phyloP scores from a whole-genome alignment of 1,140 invertebrate genomes.

The Scylla paramamosain region DNA sequence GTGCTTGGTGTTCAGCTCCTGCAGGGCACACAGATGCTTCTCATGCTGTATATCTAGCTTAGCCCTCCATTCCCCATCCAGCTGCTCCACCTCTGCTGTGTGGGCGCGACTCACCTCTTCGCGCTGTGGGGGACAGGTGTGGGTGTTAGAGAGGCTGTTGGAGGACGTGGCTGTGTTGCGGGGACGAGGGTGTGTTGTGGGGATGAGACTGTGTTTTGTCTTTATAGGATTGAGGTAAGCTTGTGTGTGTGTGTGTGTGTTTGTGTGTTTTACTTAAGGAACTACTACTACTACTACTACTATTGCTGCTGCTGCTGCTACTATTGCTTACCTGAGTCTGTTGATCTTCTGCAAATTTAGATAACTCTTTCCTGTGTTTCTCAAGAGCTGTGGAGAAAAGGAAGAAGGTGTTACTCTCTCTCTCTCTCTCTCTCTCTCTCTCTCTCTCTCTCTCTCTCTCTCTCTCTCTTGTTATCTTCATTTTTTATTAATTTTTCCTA shows the following conservation, averaged over 20 bases:
- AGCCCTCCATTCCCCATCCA: slow-evolving; percentile 64
- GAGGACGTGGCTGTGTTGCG: no score
- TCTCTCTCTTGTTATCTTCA: not conserved
- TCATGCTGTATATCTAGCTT: slow-evolving; percentile 67
- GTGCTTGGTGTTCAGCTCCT: slow-evolving; percentile 65
- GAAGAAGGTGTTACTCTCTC: not conserved
- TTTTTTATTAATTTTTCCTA: not conserved
- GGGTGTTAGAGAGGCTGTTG: not conserved
- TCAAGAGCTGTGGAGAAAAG: slow-evolving; percentile 48
- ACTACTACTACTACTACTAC: slow-evolving; percentile 23
- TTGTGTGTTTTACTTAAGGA: no score
- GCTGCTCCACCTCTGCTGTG: slow-evolving; percentile 50
- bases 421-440: not conserved
- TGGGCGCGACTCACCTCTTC: slow-evolving; percentile 68
- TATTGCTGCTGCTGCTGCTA: slow-evolving; percentile 10
- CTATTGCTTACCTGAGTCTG: not conserved
- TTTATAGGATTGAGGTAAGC: no score
- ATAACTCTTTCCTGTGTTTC: slow-evolving; percentile 66
- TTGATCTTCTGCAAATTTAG: slow-evolving; percentile 63
- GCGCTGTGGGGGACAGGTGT: not conserved
- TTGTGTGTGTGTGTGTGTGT: no score
- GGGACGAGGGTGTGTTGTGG: no score
- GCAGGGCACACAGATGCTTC: slow-evolving; percentile 64
- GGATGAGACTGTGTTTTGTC: no score
- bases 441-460: not conserved